These are phyloP conservation scores for Subacronicta megacephala DNA, from an alignment of 2,888 invertebrate species.

Conservation along the genomic window DNA sequence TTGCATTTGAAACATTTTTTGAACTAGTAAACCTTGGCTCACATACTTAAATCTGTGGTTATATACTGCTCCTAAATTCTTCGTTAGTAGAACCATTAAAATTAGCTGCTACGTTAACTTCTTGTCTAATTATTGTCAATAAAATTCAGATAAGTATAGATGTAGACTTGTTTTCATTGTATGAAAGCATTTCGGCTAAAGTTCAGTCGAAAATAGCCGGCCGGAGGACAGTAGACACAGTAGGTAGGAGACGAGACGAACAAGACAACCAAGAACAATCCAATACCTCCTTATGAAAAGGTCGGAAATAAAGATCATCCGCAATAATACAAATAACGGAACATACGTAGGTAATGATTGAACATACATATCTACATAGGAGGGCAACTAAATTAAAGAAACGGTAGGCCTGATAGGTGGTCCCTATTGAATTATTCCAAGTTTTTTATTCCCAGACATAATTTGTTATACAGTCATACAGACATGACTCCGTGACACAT, in stretches of 20 bases:
- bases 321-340: constrained; percentile 12
- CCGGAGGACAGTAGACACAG: constrained; percentile 50
- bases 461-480: too few species aligned
- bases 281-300: constrained; percentile 32
- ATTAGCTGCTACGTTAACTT: not conserved
- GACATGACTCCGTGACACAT: too few species aligned
- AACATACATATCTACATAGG: too few species aligned
- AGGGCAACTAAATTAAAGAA: too few species aligned
- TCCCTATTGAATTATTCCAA: too few species aligned
- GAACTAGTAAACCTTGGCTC: not conserved
- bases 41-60: not conserved
- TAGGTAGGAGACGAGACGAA: constrained; percentile 31
- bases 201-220: constrained; percentile 58
- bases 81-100: not conserved
- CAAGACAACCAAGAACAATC: constrained; percentile 24
- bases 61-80: too few species aligned
- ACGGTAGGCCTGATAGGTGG: too few species aligned
- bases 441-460: too few species aligned
- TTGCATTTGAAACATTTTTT: constrained; percentile 1
- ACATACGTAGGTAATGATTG: not conserved
- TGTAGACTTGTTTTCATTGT: constrained; percentile 9
- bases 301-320: constrained; percentile 26
- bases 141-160: not conserved
- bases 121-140: too few species aligned
- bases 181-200: constrained; percentile 45